phyloP scores from a whole-genome alignment of 53 echinoderm and acorn worm genomes.

The Crossaster papposus region DNA sequence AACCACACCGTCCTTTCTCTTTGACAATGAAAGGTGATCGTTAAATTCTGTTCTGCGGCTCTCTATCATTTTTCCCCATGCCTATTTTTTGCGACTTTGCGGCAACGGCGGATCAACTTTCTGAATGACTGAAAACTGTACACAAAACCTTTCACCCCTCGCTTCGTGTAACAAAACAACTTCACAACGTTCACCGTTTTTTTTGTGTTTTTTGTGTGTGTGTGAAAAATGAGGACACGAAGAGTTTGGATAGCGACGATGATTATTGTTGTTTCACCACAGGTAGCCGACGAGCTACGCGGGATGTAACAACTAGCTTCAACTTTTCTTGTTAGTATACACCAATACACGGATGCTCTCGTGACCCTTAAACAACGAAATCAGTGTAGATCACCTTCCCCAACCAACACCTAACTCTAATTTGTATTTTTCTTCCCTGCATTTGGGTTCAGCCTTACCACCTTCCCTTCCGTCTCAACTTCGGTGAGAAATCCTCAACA shows the following conservation, averaged over 20 bases:
- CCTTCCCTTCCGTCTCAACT: neutral
- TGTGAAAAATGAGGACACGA: slow-evolving; percentile 34
- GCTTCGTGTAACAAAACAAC: slow-evolving; percentile 50
- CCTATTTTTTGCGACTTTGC: slow-evolving; percentile 38
- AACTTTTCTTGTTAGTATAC: neutral
- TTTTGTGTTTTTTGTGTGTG: no score
- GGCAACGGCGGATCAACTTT: slow-evolving; percentile 24
- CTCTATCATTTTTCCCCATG: slow-evolving; percentile 35
- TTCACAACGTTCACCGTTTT: slow-evolving; percentile 36
- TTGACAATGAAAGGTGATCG: slow-evolving; percentile 45
- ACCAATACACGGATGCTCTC: no score
- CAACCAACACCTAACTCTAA: slow-evolving; percentile 15
- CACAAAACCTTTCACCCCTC: slow-evolving; percentile 40
- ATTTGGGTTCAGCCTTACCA: slow-evolving; percentile 16
- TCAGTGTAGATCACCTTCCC: slow-evolving; percentile 15
- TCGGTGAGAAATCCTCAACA: slow-evolving; percentile 38
- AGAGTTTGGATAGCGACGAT: slow-evolving; percentile 48
- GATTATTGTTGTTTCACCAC: slow-evolving; percentile 31
- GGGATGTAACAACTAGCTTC: slow-evolving; percentile 9
- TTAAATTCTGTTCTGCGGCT: slow-evolving; percentile 42
- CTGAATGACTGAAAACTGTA: slow-evolving; percentile 46
- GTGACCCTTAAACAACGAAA: slow-evolving; percentile 27
- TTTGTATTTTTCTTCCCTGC: neutral
- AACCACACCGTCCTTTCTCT: slow-evolving; percentile 8
- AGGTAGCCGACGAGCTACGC: slow-evolving; percentile 3